phyloP scores from a whole-genome alignment of 1,140 invertebrate species.

The Zaprionus inermis region DNA sequence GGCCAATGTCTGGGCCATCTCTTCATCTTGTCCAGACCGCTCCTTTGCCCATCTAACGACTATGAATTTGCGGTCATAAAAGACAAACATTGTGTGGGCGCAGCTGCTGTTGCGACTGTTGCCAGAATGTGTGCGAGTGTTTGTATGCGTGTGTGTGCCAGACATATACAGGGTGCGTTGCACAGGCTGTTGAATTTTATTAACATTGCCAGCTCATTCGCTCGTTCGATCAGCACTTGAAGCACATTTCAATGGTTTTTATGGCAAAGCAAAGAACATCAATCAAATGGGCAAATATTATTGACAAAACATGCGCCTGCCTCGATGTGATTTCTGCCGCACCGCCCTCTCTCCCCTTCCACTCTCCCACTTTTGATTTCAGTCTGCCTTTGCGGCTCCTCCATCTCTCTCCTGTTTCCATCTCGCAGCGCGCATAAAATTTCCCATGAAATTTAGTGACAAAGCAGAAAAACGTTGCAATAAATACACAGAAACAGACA shows the following conservation, averaged over 20 bases:
- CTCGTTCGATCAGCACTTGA: constrained; percentile 65
- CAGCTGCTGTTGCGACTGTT: constrained; percentile 49
- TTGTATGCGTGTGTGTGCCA: background rate
- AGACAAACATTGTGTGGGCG: constrained; percentile 67
- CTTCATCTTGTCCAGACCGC: background rate
- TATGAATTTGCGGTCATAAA: constrained; percentile 76
- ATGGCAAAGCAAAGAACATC: constrained; percentile 70
- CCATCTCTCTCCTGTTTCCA: background rate
- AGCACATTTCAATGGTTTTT: constrained; percentile 81
- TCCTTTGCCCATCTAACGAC: constrained; percentile 36
- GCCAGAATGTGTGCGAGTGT: background rate
- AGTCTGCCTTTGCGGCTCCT: no score
- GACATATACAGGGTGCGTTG: constrained; percentile 24
- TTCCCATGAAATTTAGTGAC: constrained; percentile 34
- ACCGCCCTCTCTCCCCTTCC: background rate
- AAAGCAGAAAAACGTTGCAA: constrained; percentile 34
- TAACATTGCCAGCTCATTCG: constrained; percentile 42
- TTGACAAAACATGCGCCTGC: constrained; percentile 72
- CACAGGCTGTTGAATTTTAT: constrained; percentile 61
- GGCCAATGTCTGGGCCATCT: constrained; percentile 18
- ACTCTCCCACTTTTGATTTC: background rate
- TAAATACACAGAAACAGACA: constrained; percentile 12
- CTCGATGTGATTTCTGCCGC: constrained; percentile 49
- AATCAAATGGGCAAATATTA: constrained; percentile 79
- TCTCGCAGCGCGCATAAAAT: constrained; percentile 36